Evolutionary conservation across 1,140 invertebrate genomes (phyloP).

Genomic region (Meteorus sp.): DNA sequence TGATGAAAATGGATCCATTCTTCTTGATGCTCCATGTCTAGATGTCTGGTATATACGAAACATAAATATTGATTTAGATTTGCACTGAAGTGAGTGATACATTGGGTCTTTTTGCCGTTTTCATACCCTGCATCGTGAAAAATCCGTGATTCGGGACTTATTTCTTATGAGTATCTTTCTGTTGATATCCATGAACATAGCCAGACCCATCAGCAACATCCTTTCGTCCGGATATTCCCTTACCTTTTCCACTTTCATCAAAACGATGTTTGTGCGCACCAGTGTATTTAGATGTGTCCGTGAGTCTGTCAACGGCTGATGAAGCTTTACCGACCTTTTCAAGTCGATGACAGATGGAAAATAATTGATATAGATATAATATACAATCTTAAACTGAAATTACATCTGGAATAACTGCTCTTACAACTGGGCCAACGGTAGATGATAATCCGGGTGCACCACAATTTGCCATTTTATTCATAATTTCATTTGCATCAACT

Average conservation of each 20-base stretch:
- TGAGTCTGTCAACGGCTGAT: slow-evolving; percentile 81
- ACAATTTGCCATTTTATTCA: slow-evolving; percentile 75
- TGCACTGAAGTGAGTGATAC: too few species aligned
- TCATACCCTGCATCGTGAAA: background rate
- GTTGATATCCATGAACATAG: slow-evolving; percentile 87
- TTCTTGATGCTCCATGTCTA: too few species aligned
- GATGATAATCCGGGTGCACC: slow-evolving; percentile 70
- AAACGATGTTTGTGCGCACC: slow-evolving; percentile 89
- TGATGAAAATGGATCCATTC: too few species aligned
- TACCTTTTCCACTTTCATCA: slow-evolving; percentile 84
- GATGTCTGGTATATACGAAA: too few species aligned
- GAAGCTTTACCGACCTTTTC: slow-evolving; percentile 67
- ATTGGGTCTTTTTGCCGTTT: too few species aligned
- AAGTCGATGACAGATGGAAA: slow-evolving; percentile 4
- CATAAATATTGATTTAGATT: too few species aligned
- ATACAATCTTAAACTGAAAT: background rate
- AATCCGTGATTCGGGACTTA: slow-evolving; percentile 36
- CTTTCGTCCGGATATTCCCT: slow-evolving; percentile 83
- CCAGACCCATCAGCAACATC: slow-evolving; percentile 78
- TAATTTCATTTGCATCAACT: slow-evolving; percentile 72
- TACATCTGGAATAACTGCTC: slow-evolving; percentile 27
- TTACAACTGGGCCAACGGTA: slow-evolving; percentile 52
- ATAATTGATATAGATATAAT: background rate
- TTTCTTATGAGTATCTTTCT: slow-evolving; percentile 74
- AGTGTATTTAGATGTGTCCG: slow-evolving; percentile 87